Evolutionary conservation across 1,140 invertebrate species (phyloP), one percentile per base, ranked within the genome.

Genomic region (Rhynchophorus ferrugineus): DNA sequence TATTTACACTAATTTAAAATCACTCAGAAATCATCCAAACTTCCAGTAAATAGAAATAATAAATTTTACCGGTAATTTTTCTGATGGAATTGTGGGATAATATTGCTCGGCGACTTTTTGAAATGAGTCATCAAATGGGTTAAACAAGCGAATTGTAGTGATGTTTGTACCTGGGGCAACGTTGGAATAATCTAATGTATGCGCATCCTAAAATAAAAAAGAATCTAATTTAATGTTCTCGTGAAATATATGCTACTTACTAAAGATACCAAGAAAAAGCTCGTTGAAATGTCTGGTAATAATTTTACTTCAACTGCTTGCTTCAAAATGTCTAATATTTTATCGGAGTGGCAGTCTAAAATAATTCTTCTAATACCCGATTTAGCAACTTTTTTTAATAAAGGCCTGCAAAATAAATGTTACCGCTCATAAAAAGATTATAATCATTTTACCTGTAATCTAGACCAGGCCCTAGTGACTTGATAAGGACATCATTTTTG

Each of bases 251-350:
- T 43, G 19, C 1, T 22, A 47, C 57, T 63, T 62, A 69, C 68
- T 44, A 82, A 57, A 14, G 75, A 73, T 19, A 76, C 77, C 34
- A 83, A 64, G 3, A 82, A 74, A 42, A 78, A 76, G 49, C 70
- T 74, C 59, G 75, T 76, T 61, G 87, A 84, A 61, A 87, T 84
- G 35, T 80, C 80, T 57, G 39, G 13, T 0, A 92, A 71, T 69
- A 93, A 78, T 54, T 85, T 84, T 1, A 93, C 78, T 67, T 91
- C 84, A 62, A 83, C 79, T 0, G 88, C 89, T 69, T 92, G 85
- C 19, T 76, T 73, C 11, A 94, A 70, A 21, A 91, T 76, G 0
- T 73, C 61, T 0, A 79, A 59, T 0, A 91, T 71, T 49, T 81
- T 80, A 1, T 85, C 75, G 0, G 78, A 71, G 0, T 75, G 67